Percentiles rank a stretch among this genome's conserved stretches.
These are phyloP conservation scores for Myotis pilosus DNA, from an alignment of 2,797 vertebrate species.

Conservation along the genomic window DNA sequence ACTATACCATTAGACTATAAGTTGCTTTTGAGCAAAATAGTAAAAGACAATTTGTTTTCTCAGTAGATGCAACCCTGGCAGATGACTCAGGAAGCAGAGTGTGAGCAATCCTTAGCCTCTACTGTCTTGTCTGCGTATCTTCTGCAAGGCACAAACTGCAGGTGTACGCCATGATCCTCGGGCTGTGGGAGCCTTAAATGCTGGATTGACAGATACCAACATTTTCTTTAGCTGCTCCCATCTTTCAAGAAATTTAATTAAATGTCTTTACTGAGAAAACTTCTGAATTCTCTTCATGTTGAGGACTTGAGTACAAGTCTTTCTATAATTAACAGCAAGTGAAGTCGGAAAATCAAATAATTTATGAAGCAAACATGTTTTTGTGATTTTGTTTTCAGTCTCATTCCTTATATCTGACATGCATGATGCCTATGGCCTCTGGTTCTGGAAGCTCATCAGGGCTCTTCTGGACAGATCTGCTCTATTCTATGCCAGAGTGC, in stretches of 20 bases:
- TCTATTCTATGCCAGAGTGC: background rate
- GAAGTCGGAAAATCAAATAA: background rate
- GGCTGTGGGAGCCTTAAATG: background rate
- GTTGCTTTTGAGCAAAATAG: background rate
- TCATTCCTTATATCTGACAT: background rate
- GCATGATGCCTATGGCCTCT: background rate
- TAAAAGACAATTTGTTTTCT: background rate
- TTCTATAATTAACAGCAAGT: background rate
- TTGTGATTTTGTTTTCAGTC: background rate
- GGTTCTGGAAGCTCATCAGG: background rate
- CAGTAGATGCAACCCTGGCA: background rate
- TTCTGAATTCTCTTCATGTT: background rate
- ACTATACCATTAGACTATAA: background rate
- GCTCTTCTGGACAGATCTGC: background rate
- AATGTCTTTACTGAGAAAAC: background rate
- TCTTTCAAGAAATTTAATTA: background rate
- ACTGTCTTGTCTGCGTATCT: background rate
- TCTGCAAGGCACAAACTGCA: background rate
- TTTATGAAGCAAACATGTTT: background rate
- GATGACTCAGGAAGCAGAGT: background rate
- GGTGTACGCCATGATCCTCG: background rate
- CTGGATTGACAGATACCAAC: background rate
- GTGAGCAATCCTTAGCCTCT: too few relatives aligned
- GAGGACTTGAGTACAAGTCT: background rate
- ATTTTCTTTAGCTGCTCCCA: background rate